A percentile compares a stretch with the other conserved stretches of the same genome.
phyloP scores from a whole-genome alignment of 2,797 vertebrate species.

The Mormyrops boulengeri region DNA sequence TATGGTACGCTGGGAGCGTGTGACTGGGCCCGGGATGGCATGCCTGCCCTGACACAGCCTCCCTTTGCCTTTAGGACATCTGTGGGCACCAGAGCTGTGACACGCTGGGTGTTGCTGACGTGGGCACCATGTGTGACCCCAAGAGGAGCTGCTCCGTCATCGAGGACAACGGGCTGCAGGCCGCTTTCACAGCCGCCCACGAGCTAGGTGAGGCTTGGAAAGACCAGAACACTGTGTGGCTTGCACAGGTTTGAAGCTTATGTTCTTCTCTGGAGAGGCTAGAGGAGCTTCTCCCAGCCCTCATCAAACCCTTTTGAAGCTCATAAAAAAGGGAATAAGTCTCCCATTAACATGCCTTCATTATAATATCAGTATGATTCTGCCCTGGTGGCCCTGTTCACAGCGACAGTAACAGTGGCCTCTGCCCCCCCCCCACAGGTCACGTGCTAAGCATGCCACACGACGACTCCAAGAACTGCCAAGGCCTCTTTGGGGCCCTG shows the following conservation, averaged over 20 bases:
- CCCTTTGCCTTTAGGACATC: conserved; percentile 69
- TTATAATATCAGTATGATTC: not conserved
- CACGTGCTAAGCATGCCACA: conserved; percentile 96
- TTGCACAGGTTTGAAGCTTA: not conserved
- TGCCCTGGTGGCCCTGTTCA: not conserved
- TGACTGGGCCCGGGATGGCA: not conserved
- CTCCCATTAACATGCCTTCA: not conserved
- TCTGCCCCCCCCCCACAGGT: conserved; percentile 52
- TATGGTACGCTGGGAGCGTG: conserved; percentile 46
- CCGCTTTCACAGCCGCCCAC: conserved; percentile 86
- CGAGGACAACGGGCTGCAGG: conserved; percentile 87
- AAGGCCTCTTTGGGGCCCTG: conserved; percentile 74
- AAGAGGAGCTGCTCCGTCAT: conserved; percentile 93
- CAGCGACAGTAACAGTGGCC: not conserved
- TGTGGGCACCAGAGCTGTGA: conserved; percentile 85
- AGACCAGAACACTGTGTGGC: not conserved
- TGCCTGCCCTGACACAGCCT: conserved; percentile 34
- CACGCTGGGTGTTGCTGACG: conserved; percentile 84
- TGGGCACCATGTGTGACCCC: conserved; percentile 89
- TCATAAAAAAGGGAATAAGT: not conserved
- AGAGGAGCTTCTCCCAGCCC: not conserved
- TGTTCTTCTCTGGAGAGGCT: not conserved
- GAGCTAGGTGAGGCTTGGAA: conserved; percentile 73
- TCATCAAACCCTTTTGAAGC: not conserved
- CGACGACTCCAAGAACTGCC: conserved; percentile 86